A percentile compares a stretch with the other conserved stretches of the same genome.
Evolutionary conservation across 2,888 invertebrate species (phyloP).

Genomic region (Lycia hirtaria): DNA sequence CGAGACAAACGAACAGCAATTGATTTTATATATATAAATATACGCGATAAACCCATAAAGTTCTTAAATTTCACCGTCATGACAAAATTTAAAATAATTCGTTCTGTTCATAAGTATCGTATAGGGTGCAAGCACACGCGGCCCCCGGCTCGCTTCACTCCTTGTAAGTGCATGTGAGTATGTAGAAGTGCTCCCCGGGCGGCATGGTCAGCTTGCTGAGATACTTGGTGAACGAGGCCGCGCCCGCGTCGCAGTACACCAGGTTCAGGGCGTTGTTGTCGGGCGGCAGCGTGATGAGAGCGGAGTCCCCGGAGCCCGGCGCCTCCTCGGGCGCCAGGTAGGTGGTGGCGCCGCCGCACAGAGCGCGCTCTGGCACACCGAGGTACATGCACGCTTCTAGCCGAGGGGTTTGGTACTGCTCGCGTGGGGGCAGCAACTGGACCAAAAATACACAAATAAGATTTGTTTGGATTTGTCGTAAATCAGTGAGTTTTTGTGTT

Average conservation of each 20-base stretch:
- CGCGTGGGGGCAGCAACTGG: slow-evolving; percentile 76
- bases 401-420: slow-evolving; percentile 58
- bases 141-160: slow-evolving; percentile 56
- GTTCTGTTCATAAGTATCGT: too few relatives aligned
- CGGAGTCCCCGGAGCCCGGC: slow-evolving; percentile 42
- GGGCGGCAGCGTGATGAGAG: slow-evolving; percentile 87
- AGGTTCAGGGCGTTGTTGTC: slow-evolving; percentile 88
- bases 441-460: too few relatives aligned
- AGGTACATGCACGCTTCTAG: slow-evolving; percentile 68
- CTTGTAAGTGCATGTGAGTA: slow-evolving; percentile 66
- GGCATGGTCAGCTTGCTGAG: slow-evolving; percentile 62
- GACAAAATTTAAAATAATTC: too few relatives aligned
- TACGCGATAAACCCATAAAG: too few relatives aligned
- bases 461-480: too few relatives aligned
- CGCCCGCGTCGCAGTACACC: slow-evolving; percentile 85
- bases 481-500: too few relatives aligned
- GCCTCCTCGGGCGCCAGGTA: slow-evolving; percentile 73
- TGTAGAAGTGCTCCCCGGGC: slow-evolving; percentile 60
- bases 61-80: too few relatives aligned
- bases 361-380: slow-evolving; percentile 54
- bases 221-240: slow-evolving; percentile 79
- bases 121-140: too few relatives aligned
- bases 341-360: slow-evolving; percentile 58
- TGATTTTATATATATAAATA: too few relatives aligned
- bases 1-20: too few relatives aligned